Evolutionary conservation across 2,113 vertebrate species (phyloP), one percentile per base, ranked within the genome.

Genomic region (Calonectris borealis): DNA sequence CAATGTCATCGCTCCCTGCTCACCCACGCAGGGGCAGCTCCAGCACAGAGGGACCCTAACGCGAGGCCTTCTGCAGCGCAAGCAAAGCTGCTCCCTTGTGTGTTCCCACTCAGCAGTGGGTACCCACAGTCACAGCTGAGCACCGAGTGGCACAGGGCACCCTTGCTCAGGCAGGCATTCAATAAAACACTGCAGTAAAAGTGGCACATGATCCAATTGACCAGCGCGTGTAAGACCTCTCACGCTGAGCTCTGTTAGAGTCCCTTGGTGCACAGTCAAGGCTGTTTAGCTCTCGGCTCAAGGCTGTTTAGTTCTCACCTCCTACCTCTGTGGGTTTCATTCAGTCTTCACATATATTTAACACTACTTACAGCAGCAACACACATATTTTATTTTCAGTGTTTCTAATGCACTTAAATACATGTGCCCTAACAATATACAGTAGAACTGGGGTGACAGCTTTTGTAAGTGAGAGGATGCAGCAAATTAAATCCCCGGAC

Each of bases 31-130:
- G 32, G 54, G 7, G 2, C 58, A 85, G 12, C 25, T 46, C 46
- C 64, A 61, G 64, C 51, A 46, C n/a, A 26, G 26, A 75, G 24
- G 32, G 62, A 68, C 31, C 27, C 16, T 13, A 60, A 32, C 1
- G 0, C 1, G 0, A 54, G 42, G n/a, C 31, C 49, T 48, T 5
- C 36, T 11, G 13, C 34, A 27, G 34, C 4, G 0, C 44, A 61
- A 55, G 60, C 51, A 79, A 19, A 24, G n/a, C 38, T 86, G 78
- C 66, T 92, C 40, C 49, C 68, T 31, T 10, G 0, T 19, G 32
- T 7, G 48, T 2, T 75, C n/a, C 21, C 68, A 25, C 60, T 13
- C 0, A 8, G 20, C 36, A 70, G 60, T 8, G 4, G 49, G 69
- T 9, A 78, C 36, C 34, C 72, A 44, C 54, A 51, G 46, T 6